A percentile compares a stretch with the other conserved stretches of the same genome.
phyloP scores from a whole-genome alignment of 2,797 vertebrate species.

The Hydrophis major region DNA sequence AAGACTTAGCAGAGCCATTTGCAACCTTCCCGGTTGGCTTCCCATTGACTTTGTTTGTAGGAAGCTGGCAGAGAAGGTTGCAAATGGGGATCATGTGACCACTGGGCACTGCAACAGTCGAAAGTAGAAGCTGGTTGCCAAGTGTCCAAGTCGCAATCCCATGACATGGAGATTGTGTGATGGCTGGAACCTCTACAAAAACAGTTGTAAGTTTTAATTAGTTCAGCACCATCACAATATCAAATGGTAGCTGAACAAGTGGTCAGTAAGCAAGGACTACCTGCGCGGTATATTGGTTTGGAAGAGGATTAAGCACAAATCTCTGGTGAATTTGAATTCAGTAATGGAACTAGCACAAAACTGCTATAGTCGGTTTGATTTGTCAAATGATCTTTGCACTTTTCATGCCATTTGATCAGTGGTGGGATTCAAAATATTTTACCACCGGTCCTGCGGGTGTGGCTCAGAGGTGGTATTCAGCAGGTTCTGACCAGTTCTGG shows the following conservation, averaged over 20 bases:
- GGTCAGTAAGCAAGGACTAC: neutral
- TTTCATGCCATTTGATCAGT: neutral
- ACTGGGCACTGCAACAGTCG: accelerated
- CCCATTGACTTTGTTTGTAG: neutral
- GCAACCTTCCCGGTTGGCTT: neutral
- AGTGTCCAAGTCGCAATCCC: neutral
- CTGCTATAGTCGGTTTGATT: neutral
- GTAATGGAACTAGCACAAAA: neutral
- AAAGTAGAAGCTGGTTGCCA: neutral
- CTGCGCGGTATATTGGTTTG: neutral
- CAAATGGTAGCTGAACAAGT: neutral
- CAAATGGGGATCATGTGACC: neutral
- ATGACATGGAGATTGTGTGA: neutral
- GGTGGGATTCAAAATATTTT: too few relatives aligned
- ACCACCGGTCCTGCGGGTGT: too few relatives aligned
- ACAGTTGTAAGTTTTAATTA: neutral
- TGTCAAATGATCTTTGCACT: neutral
- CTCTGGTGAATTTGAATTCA: neutral
- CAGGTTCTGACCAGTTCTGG: too few relatives aligned
- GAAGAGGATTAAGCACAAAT: neutral
- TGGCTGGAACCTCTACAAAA: neutral
- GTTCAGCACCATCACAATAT: neutral
- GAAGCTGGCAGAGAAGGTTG: neutral
- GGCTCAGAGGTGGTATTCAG: too few relatives aligned
- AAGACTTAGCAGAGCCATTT: neutral